Conservation (phyloP, 30 jellyfish, hydroid and myxozoan species). For the Hydra vulgaris region DNA sequence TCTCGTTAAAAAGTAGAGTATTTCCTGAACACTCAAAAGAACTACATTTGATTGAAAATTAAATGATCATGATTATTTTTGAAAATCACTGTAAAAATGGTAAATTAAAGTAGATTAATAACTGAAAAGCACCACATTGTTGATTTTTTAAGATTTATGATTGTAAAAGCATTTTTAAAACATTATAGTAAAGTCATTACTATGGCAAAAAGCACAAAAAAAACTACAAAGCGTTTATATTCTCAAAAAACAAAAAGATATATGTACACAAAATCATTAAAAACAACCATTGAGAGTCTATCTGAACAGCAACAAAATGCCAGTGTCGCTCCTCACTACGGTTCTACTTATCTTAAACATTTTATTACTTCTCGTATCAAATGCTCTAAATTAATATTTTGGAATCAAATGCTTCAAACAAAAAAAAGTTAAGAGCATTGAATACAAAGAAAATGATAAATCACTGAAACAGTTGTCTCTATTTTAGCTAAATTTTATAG, state of each 20-base stretch:
- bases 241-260: background rate
- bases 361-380: background rate
- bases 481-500: background rate
- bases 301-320: no score
- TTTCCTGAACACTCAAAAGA: no score
- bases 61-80: no score
- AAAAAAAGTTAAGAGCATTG: background rate
- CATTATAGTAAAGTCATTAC: no score
- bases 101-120: background rate
- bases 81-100: background rate
- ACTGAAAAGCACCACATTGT: constrained; percentile 1
- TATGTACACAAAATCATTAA: background rate
- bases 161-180: no score
- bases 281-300: no score
- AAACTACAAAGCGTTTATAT: constrained; percentile 1
- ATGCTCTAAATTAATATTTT: background rate
- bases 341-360: background rate
- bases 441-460: background rate
- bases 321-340: constrained; percentile 1
- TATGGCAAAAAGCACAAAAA: background rate
- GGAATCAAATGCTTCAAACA: background rate
- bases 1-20: background rate
- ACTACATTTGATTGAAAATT: no score
- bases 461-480: no score
- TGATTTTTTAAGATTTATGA: no score